These are phyloP conservation scores for Eubasilissa splendida DNA, from an alignment of 2,888 invertebrate genomes.

Conservation along the genomic window DNA sequence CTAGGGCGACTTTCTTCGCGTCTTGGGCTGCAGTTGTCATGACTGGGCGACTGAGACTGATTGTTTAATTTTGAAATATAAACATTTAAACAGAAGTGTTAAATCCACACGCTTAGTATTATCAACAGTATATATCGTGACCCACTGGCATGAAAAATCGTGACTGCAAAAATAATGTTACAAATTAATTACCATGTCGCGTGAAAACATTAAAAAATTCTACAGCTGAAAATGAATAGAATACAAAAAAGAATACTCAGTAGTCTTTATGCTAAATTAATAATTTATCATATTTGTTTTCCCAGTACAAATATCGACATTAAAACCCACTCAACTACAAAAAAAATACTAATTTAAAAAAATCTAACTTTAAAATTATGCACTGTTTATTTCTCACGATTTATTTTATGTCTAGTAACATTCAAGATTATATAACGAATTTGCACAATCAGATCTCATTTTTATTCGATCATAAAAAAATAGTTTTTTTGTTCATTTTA, in stretches of 20 bases:
- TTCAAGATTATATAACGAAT: no score
- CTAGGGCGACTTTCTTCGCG: constrained; percentile 83
- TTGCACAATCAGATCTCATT: no score
- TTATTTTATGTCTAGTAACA: no score
- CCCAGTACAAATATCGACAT: no score
- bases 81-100: constrained; percentile 9
- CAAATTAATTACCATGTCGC: no score
- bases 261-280: not conserved
- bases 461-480: no score
- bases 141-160: not conserved
- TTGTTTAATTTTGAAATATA: not conserved
- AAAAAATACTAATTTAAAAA: no score
- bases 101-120: constrained; percentile 12
- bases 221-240: not conserved
- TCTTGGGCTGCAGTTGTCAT: constrained; percentile 21
- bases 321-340: no score
- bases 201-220: not conserved
- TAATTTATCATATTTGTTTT: no score
- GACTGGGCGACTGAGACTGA: not conserved
- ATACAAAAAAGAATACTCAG: not conserved
- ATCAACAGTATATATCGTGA: constrained; percentile 4
- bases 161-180: not conserved
- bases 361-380: no score
- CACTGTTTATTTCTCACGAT: no score
- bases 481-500: not conserved